Evolutionary conservation across 2,888 invertebrate species (phyloP), one percentile per base, ranked within the genome.

Genomic region (Deilephila porcellus): DNA sequence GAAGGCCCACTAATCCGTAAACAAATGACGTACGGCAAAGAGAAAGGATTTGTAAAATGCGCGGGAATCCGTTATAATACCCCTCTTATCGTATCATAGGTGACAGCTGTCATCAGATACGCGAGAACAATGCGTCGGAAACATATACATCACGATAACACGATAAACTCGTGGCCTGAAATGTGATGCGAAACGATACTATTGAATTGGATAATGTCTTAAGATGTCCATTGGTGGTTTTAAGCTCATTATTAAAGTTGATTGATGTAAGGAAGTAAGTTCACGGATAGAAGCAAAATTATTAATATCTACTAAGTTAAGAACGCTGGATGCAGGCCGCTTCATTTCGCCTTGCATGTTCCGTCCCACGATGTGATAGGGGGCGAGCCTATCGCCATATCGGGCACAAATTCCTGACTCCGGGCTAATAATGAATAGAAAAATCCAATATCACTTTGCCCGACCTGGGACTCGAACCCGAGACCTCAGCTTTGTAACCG

Each of bases 41-140:
- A 85, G 89, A 89, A 88, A 88, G 87, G 86, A 79, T 76, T 72
- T 78, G 80, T 81, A 76, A 77, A 79, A 75, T 73, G 75, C 77
- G 76, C 78, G 76, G 78, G 77, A 81, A 83, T 84, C 83, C 83
- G 83, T 84, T 85, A 81, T 81, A 81, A 80, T 79, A 79, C 76
- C 77, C 78, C 74, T 79, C 80, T 85, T 87, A 89, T 89, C 86
- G 70, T 59, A 25, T 45, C 76, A 74, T 63, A 74, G 56, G 56
- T 80, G 90, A 90, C 91, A 89, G 91, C 90, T 91, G 91, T 90
- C 90, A 74, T 74, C 76, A 79, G 90, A 90, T 89, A 87, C 75
- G 76, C 76, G 63, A 73, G 78, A 86, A 91, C 90, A 91, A 90
- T 87, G 83, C 60, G 45, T 70, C 53, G 64, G 45, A 73, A 67